Conservation (phyloP, 35 echinoderm and acorn worm genomes). For the Eucidaris tribuloides region DNA sequence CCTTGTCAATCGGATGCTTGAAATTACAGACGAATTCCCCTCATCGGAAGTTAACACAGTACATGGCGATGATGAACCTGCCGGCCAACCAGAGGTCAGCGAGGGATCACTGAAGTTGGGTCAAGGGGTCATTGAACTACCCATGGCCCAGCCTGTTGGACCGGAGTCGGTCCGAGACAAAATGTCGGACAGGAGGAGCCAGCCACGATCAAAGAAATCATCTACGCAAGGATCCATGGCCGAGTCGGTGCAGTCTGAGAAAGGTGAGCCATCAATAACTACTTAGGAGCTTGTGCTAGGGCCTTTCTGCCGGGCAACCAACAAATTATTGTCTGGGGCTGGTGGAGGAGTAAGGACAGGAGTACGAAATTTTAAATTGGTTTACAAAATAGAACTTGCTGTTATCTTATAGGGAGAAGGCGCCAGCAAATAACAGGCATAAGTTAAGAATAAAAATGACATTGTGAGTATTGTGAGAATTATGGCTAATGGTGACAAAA, state of each 20-base stretch:
- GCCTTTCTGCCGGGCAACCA: too few species aligned
- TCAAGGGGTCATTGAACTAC: conserved; percentile 26
- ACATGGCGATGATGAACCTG: neutral
- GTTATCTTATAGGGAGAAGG: too few species aligned
- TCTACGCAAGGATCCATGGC: conserved; percentile 5
- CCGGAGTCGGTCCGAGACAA: neutral
- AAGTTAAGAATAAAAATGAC: too few species aligned
- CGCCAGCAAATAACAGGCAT: too few species aligned
- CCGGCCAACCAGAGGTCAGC: neutral
- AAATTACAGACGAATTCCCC: conserved; percentile 15
- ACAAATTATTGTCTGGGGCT: too few species aligned
- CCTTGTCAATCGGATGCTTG: too few species aligned
- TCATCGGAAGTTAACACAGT: neutral
- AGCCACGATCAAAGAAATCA: neutral
- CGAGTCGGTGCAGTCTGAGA: conserved; percentile 12
- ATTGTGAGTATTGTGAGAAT: too few species aligned
- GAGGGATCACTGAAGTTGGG: neutral
- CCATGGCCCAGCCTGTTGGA: neutral
- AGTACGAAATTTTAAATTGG: too few species aligned
- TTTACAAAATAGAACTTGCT: too few species aligned
- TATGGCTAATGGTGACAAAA: too few species aligned
- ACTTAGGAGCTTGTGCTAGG: too few species aligned
- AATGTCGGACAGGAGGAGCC: neutral
- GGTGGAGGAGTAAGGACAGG: too few species aligned
- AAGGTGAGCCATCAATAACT: conserved; percentile 1